Evolutionary conservation across 2,888 invertebrate species (phyloP), one percentile per base, ranked within the genome.

Genomic region (Synergus japonicus): DNA sequence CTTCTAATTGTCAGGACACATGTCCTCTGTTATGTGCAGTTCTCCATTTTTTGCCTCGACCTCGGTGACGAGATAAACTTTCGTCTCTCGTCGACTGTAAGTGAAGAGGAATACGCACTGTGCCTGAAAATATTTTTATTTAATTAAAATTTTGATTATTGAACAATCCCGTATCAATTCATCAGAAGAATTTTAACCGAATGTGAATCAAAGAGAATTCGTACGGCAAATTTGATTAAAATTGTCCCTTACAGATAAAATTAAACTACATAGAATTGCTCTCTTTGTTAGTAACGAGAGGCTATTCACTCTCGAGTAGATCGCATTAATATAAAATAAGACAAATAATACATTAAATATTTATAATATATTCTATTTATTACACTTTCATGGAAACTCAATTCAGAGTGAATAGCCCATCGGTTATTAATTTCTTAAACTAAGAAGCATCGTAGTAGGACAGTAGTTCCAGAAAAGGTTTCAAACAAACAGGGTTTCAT

Each of bases 101-200:
- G 84, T 92, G 92, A 85, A 92, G 86, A 69, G 92, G 92, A 81
- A 92, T 89, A 82, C 92, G 88, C 79, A 92, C 90, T 44, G 92
- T 92, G 81, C 92, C 93, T 93, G 29, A 12, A 63, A 63, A n/a
- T 18, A 3, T 18, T 1, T 22, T 12, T 29, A 63, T 4, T 22
- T 63, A 29, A 22, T 63, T 10, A 29, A 29, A 29, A 63, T 63
- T 4, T 63, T 63, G 22, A 63, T 58, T 8, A n/a, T 5, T 37
- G 49, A 49, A 8, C 3, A 60, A 18, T 60, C 18, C 10, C 9
- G 7, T n/a, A 54, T 54, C 18, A 58, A 18, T 58, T 18, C 9
- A 58, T 18, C 18, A 10, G 9, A 18, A 58, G 58, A 58, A 58
- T 58, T 18, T 58, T n/a, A 58, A 3, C 58, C 54, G n/a, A n/a